Evolutionary conservation across 2,797 vertebrate genomes (phyloP).

Genomic region (Enteromius thamalakanensis): DNA sequence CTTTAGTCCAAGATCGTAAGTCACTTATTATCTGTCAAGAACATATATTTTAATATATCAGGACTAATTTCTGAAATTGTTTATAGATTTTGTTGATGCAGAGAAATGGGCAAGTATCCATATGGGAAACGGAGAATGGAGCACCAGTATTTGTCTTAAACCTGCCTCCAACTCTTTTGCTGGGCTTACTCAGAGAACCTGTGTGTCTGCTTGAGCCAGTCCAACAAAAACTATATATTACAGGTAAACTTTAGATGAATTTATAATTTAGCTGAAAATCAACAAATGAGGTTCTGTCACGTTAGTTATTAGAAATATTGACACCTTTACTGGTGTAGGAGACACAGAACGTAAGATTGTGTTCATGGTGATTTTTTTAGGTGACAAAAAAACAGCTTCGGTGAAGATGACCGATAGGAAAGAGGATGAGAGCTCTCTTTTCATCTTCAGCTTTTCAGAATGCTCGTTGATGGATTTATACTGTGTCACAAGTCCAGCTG

Average conservation of each 20-base stretch:
- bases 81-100: slow-evolving; percentile 39
- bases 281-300: not conserved
- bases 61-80: not conserved
- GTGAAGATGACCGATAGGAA: not conserved
- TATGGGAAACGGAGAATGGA: slow-evolving; percentile 10
- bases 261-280: not conserved
- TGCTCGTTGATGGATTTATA: not conserved
- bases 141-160: slow-evolving; percentile 17
- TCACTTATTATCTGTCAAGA: not conserved
- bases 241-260: slow-evolving; percentile 16
- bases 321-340: not conserved
- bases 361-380: slow-evolving; percentile 13
- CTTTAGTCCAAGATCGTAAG: not conserved
- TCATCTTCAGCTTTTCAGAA: slow-evolving; percentile 40
- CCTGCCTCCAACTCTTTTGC: slow-evolving; percentile 18
- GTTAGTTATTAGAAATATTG: not conserved
- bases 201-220: slow-evolving; percentile 26
- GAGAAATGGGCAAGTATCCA: slow-evolving; percentile 39
- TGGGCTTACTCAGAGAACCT: slow-evolving; percentile 30
- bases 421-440: slow-evolving; percentile 22
- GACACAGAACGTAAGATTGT: not conserved
- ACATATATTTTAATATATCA: not conserved
- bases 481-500: not conserved
- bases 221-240: slow-evolving; percentile 37
- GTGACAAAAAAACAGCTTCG: slow-evolving; percentile 30